Evolutionary conservation across 2,113 vertebrate genomes (phyloP), one percentile per base, ranked within the genome.

Genomic region (Copsychus sechellarum): DNA sequence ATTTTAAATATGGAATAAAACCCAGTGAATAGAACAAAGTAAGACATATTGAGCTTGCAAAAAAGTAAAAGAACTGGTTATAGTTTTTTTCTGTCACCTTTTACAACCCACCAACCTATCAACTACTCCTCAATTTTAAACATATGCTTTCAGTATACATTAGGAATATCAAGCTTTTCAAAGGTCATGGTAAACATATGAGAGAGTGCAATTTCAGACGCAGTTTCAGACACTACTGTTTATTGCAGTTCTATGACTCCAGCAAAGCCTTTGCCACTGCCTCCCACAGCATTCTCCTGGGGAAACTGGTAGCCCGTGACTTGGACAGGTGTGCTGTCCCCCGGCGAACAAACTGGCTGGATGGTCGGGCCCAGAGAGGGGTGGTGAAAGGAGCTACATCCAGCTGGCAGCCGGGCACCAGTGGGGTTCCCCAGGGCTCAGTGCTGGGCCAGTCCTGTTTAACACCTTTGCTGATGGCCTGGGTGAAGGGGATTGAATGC

Each of bases 361-460:
- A 3, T 54, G 54, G 6, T 4, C 0, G 1, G 47, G 54, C 25
- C n/a, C 38, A n/a, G 47, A n/a, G 61, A n/a, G n/a, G 7, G 45
- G 13, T n/a, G 45, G 43, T 43, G 77, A 16, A 5, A 17, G 61
- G 45, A 53, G 78, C 60, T 10, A 1, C 38, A 11, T 13, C 3
- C 69, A 34, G 16, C 1, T 45, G 77, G 67, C 28, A 50, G 38
- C 36, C 0, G 1, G 51, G 8, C 51, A 58, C 5, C n/a, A 14
- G 8, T 17, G 58, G 42, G 23, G 12, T 2, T 81, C 33, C 33
- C 33, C 36, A 38, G 50, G 25, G 33, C 60, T 66, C 51, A 9
- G 36, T 20, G 28, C 0, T 81, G 33, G 33, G 24, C 60, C 53
- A 38, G 38, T 14, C n/a, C 69, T 89, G 38, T 25, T n/a, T 24